Conservation (phyloP, 1,140 invertebrate species). For the Telenomus remus region DNA sequence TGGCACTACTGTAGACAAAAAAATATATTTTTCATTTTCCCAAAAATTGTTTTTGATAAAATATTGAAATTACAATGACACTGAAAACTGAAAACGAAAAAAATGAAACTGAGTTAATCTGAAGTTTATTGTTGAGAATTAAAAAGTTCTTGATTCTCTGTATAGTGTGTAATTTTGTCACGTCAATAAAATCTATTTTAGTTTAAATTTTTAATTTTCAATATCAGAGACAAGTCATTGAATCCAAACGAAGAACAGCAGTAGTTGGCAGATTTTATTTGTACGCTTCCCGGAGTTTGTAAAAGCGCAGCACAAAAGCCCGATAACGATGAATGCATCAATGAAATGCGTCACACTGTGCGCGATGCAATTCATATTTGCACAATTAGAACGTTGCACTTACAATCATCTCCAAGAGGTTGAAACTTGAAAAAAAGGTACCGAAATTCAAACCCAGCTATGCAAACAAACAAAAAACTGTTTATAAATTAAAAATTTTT, state of each 20-base stretch:
- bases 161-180: too few species aligned
- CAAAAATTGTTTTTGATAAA: too few species aligned
- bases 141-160: too few species aligned
- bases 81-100: too few species aligned
- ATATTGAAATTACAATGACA: too few species aligned
- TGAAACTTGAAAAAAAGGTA: neutral
- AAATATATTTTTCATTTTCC: too few species aligned
- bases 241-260: neutral
- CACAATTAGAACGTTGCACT: neutral
- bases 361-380: conserved; percentile 1
- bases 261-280: neutral
- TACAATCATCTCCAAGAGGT: neutral
- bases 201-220: neutral
- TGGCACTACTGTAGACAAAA: too few species aligned
- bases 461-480: neutral
- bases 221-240: neutral
- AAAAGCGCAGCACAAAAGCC: neutral
- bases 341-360: conserved; percentile 1
- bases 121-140: too few species aligned
- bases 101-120: too few species aligned
- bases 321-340: neutral
- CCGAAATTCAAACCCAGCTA: neutral
- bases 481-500: too few species aligned
- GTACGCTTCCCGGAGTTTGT: neutral
- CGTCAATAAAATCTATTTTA: neutral